A percentile compares a stretch with the other conserved stretches of the same genome.
Conservation (phyloP, 2,113 vertebrate genomes). For the Prunella himalayana region DNA sequence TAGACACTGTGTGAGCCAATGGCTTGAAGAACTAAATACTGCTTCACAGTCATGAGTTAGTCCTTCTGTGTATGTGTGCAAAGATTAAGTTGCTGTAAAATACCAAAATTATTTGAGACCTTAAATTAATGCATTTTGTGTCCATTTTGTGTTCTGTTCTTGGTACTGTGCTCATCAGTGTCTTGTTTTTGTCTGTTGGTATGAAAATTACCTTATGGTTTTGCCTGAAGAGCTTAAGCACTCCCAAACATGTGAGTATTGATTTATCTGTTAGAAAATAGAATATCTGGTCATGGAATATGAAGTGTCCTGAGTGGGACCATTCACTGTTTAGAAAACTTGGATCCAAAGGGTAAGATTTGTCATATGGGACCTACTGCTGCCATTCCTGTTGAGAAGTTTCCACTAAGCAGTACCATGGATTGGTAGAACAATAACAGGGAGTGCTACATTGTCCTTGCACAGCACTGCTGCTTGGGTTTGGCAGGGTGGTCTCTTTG, state of each 20-base stretch:
- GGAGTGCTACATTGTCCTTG: accelerated
- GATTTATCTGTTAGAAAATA: background rate
- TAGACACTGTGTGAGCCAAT: background rate
- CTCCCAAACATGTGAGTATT: background rate
- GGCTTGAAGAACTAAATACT: background rate
- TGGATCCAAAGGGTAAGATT: background rate
- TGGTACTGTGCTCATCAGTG: background rate
- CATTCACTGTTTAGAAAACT: background rate
- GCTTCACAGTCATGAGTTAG: background rate
- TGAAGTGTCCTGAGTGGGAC: background rate
- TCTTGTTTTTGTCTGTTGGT: background rate
- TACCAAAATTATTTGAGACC: background rate
- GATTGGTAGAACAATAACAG: background rate
- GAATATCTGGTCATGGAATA: background rate
- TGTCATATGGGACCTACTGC: accelerated
- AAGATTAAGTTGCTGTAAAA: background rate
- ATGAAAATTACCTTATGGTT: background rate
- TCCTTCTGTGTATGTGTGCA: background rate
- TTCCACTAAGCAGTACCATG: background rate
- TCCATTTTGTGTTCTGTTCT: background rate
- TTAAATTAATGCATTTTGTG: background rate
- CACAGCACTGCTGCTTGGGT: background rate
- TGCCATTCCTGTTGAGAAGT: background rate
- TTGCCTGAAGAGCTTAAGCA: background rate
- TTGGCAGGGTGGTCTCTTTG: background rate